Conservation (phyloP, 2,113 vertebrate genomes). For the Oriolus oriolus region DNA sequence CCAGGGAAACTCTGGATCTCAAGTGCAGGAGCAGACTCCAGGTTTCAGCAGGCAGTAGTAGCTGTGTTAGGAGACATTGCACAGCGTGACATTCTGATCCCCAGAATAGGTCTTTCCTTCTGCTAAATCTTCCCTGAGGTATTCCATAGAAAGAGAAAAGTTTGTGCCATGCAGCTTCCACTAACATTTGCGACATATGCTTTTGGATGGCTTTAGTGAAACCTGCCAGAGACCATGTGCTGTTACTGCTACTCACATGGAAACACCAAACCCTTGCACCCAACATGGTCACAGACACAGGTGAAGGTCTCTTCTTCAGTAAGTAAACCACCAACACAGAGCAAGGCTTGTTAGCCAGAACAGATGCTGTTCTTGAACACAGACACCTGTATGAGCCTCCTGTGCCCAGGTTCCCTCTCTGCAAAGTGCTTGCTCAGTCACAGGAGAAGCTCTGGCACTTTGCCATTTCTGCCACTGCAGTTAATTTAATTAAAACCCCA, state of each 20-base stretch:
- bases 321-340: not conserved
- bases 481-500: not conserved
- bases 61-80: fast-evolving
- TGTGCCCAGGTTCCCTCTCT: not conserved
- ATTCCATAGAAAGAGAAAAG: not conserved
- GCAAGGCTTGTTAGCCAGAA: fast-evolving
- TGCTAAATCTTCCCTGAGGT: not conserved
- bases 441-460: not conserved
- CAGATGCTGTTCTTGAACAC: not conserved
- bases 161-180: not conserved
- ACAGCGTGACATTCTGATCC: fast-evolving
- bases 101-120: not conserved
- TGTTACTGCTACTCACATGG: fast-evolving
- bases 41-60: not conserved
- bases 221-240: fast-evolving
- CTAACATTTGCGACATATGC: not conserved
- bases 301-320: not conserved
- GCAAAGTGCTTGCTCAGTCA: not conserved
- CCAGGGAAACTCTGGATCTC: fast-evolving
- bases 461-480: not conserved
- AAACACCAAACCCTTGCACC: not conserved
- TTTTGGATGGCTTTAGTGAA: not conserved
- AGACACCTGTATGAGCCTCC: not conserved
- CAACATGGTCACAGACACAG: not conserved
- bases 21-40: not conserved